phyloP scores from a whole-genome alignment of 37 sponge, comb jelly and placozoan genomes.

The Oopsacas minuta region DNA sequence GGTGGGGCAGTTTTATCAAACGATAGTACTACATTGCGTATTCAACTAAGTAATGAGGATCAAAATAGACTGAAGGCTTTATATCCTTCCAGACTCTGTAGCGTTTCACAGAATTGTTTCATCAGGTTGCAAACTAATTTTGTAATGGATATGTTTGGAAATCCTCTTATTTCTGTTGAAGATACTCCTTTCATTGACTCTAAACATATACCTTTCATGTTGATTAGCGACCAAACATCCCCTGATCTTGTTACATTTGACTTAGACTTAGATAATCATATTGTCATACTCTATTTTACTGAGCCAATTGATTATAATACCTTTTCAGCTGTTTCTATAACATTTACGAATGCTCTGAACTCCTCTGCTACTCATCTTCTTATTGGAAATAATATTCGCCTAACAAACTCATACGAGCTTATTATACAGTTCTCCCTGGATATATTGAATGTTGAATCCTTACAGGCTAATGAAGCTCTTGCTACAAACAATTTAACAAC shows the following conservation, averaged over 20 bases:
- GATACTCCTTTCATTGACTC: constrained; percentile 16
- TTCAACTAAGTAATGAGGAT: constrained; percentile 44
- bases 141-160: constrained; percentile 71
- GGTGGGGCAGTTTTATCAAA: constrained; percentile 45
- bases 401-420: constrained; percentile 31
- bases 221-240: constrained; percentile 37
- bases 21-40: constrained; percentile 40
- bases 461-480: constrained; percentile 52
- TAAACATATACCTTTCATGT: neutral
- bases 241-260: constrained; percentile 53
- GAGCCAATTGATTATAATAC: constrained; percentile 50
- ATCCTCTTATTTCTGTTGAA: constrained; percentile 35
- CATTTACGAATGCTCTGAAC: constrained; percentile 28
- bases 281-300: constrained; percentile 52
- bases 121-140: constrained; percentile 41
- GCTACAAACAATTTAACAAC: constrained; percentile 51
- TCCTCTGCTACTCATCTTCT: neutral
- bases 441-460: constrained; percentile 31
- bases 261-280: constrained; percentile 48
- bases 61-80: constrained; percentile 44
- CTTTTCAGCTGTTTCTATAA: constrained; percentile 32
- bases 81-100: constrained; percentile 28
- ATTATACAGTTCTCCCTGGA: constrained; percentile 19
- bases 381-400: neutral
- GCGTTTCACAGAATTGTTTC: constrained; percentile 38